Percentiles rank a stretch among this genome's conserved stretches.
These are phyloP conservation scores for Lamellibrachia luymesi DNA, from an alignment of 1,140 invertebrate species.

Conservation along the genomic window DNA sequence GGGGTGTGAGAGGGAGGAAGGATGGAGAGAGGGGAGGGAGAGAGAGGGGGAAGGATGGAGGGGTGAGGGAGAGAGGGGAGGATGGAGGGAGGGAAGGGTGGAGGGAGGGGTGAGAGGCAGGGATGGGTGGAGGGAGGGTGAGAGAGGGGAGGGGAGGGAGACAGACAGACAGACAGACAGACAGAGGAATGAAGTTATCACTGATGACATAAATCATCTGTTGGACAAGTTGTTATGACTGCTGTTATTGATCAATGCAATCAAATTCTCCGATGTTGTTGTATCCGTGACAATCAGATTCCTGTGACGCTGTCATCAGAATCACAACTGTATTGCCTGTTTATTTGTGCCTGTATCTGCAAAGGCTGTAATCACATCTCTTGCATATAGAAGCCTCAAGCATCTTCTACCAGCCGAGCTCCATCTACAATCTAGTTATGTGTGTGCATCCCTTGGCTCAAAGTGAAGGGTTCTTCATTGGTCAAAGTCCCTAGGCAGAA, in stretches of 20 bases:
- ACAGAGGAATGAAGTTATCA: neutral
- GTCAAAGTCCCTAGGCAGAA: neutral
- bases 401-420: neutral
- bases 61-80: too few relatives aligned
- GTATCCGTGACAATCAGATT: neutral
- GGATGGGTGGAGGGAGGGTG: too few relatives aligned
- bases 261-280: neutral
- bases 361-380: neutral
- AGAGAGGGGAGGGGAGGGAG: too few relatives aligned
- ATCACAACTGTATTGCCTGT: neutral
- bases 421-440: neutral
- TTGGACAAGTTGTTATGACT: neutral
- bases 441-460: neutral
- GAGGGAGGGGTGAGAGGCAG: too few relatives aligned
- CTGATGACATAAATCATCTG: neutral
- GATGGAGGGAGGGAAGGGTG: too few relatives aligned
- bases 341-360: neutral
- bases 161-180: neutral
- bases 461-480: neutral
- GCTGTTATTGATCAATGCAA: neutral
- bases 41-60: too few relatives aligned
- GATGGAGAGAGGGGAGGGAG: too few relatives aligned
- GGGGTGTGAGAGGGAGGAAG: too few relatives aligned
- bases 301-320: neutral
- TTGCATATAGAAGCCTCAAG: neutral